Evolutionary conservation across 2,888 invertebrate genomes (phyloP).

Genomic region (Cataglyphis rosenhaueri): DNA sequence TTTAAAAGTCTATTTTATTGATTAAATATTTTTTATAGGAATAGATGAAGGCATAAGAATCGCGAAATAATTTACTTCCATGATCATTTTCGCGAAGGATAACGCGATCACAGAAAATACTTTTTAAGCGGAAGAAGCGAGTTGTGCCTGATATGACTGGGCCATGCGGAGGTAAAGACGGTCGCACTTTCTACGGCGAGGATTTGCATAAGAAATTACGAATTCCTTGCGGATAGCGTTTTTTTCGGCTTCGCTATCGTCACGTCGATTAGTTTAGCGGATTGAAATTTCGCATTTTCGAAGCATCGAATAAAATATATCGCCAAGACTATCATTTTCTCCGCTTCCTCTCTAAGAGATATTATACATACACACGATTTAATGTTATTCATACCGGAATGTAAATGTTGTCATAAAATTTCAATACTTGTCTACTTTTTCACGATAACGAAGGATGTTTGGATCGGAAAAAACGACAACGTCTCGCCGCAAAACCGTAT

Average conservation of each 20-base stretch:
- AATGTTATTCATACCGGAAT: conserved; percentile 16
- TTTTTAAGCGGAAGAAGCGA: conserved; percentile 42
- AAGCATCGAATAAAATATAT: conserved; percentile 33
- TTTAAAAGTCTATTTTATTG: no score
- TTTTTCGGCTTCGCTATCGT: not conserved
- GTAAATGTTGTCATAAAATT: conserved; percentile 30
- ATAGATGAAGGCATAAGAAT: not conserved
- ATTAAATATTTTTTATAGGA: not conserved
- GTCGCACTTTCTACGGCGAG: conserved; percentile 12
- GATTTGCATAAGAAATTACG: conserved; percentile 38
- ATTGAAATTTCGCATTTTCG: conserved; percentile 38
- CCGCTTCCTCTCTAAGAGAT: not conserved
- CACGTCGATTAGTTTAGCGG: conserved; percentile 6
- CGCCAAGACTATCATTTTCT: not conserved
- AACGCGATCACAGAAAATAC: conserved; percentile 27
- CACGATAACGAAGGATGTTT: not conserved
- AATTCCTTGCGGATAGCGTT: conserved; percentile 12
- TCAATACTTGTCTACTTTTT: conserved; percentile 34
- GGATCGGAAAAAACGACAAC: not conserved
- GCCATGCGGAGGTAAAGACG: conserved; percentile 2
- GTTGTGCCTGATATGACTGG: conserved; percentile 32
- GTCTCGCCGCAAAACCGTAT: not conserved
- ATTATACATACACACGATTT: not conserved
- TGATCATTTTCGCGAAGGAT: conserved; percentile 65
- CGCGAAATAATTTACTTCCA: conserved; percentile 67